These are phyloP conservation scores for Capromys pilorides DNA, from an alignment of 2,797 vertebrate genomes.

Conservation along the genomic window DNA sequence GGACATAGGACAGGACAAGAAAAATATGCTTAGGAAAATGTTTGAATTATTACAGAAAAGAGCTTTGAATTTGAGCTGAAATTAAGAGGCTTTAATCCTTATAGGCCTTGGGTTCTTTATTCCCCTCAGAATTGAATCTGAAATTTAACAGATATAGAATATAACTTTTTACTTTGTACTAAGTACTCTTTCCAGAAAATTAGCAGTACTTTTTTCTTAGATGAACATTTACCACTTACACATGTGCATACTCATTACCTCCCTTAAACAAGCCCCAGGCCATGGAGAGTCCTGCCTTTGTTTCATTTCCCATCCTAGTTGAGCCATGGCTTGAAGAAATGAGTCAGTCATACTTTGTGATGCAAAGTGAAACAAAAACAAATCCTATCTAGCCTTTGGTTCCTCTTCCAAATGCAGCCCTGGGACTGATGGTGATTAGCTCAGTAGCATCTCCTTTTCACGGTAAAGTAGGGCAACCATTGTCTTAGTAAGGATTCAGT, in stretches of 20 bases:
- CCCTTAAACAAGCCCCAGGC: not conserved
- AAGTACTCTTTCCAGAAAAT: not conserved
- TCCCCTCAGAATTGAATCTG: not conserved
- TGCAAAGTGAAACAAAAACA: not conserved
- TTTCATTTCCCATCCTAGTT: not conserved
- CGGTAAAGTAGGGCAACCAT: not conserved
- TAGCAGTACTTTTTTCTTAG: constrained; percentile 2
- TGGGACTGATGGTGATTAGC: not conserved
- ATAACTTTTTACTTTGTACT: not conserved
- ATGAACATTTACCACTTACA: not conserved
- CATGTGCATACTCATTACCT: not conserved
- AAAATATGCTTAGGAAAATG: not conserved
- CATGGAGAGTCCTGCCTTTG: not conserved
- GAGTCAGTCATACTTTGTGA: not conserved
- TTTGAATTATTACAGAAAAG: not conserved
- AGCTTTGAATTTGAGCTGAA: not conserved
- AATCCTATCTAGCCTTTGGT: not conserved
- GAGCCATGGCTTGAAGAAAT: not conserved
- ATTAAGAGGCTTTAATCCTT: not conserved
- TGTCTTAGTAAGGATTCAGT: constrained; percentile 33
- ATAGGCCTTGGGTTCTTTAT: not conserved
- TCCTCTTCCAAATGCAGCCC: not conserved
- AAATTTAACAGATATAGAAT: not conserved
- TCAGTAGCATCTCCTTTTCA: not conserved
- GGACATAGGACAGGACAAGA: not conserved